phyloP scores from a whole-genome alignment of 1,140 invertebrate species.

The Heliothis virescens region DNA sequence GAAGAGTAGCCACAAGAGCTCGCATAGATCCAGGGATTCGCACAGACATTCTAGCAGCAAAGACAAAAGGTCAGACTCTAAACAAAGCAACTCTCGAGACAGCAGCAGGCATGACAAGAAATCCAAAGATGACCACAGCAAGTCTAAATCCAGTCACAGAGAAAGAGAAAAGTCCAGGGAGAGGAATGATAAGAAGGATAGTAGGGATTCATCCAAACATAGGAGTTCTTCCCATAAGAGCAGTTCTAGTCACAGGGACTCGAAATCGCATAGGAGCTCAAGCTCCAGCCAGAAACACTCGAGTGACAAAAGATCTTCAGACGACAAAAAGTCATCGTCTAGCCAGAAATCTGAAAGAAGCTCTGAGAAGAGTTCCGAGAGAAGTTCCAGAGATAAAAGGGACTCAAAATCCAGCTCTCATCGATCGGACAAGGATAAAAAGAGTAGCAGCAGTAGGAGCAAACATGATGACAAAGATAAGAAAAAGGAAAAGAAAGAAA shows the following conservation, averaged over 20 bases:
- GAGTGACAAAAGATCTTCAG: constrained; percentile 71
- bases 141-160: constrained; percentile 79
- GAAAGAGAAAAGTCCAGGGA: constrained; percentile 76
- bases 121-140: constrained; percentile 77
- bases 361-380: constrained; percentile 72
- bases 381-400: constrained; percentile 81
- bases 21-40: constrained; percentile 77
- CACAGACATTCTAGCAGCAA: constrained; percentile 79
- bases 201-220: constrained; percentile 79
- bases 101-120: constrained; percentile 76
- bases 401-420: constrained; percentile 77
- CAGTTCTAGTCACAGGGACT: constrained; percentile 75
- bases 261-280: constrained; percentile 79
- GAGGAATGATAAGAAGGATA: constrained; percentile 79
- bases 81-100: constrained; percentile 78
- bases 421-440: constrained; percentile 81
- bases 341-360: constrained; percentile 65
- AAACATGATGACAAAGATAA: constrained; percentile 79
- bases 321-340: constrained; percentile 73
- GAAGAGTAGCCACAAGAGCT: constrained; percentile 78
- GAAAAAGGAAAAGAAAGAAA: constrained; percentile 83
- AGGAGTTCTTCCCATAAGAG: constrained; percentile 74
- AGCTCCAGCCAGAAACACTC: constrained; percentile 79
- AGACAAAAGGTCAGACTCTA: constrained; percentile 82
- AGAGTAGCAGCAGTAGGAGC: constrained; percentile 76